Base-by-base conservation (phyloP, 2,888 invertebrate genomes). In the Helicoverpa assulta region DNA sequence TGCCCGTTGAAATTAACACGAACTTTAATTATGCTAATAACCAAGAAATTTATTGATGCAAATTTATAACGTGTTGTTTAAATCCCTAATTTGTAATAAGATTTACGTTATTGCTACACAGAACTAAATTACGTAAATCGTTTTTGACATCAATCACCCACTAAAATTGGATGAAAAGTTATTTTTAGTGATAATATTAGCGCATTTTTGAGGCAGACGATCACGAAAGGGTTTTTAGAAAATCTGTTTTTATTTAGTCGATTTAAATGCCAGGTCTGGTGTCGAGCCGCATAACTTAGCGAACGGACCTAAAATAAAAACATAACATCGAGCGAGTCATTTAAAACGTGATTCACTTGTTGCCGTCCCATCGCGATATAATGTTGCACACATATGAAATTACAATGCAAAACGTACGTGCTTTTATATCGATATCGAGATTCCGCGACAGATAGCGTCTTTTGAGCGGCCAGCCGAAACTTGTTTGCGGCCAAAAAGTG, bases 391-490 rank as follows among this genome's bases (percentile, higher is more conserved):
- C 82, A 85, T 81, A 84, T 78, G 72, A 84, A 85, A 85, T 86
- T 83, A 86, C 84, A 87, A 88, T 88, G 82, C 87, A 85, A 86
- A 86, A 86, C 83, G 81, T 79, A 79, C 76, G 78, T 71, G 81
- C 81, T 86, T 89, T 88, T 88, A 85, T 86, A 89, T 89, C 85
- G 87, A 89, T 89, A 86, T 78, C 74, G 81, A 88, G 90, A 90
- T 91, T 85, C 86, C 83, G 77, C 83, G 76, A 67, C 85, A 79
- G 91, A 91, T 90, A 90, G 80, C 82, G 81, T 82, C 87, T 87
- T 81, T 87, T 85, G 82, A 78, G 64, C 59, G 80, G 78, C 78
- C 85, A 81, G 84, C 89, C 88, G 87, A 89, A 91, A 91, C 90
- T 80, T 88, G 90, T 90, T 89, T 74, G 73, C 51, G 61, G 69